Evolutionary conservation across 2,113 vertebrate genomes (phyloP), one percentile per base, ranked within the genome.

Genomic region (Brachirus orientalis): DNA sequence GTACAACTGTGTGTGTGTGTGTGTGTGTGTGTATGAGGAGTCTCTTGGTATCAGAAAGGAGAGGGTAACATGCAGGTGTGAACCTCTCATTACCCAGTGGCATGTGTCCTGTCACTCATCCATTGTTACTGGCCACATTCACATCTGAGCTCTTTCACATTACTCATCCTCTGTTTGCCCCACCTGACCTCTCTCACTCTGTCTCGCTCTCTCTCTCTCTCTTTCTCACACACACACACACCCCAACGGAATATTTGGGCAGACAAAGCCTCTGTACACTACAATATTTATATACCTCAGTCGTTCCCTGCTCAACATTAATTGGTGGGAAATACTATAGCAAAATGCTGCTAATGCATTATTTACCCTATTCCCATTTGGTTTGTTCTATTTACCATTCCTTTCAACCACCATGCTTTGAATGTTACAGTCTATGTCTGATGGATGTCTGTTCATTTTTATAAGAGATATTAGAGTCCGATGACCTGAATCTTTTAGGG

Each of bases 41-140:
- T 60, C n/a, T 59, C 16, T 63, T 14, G 43, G 63, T 56, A 66
- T 56, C 43, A 80, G 41, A 71, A 67, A 69, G 28, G 41, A 74
- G 62, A 84, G 71, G 75, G 59, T 77, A 81, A 84, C 71, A 80
- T 73, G 74, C 82, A 86, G 85, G 77, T 85, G 75, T 73, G 84
- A 81, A 80, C 86, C 64, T 77, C 79, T 92, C 86, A 88, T 91
- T 91, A 89, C 72, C 72, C 56, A 72, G 72, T 85, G 80, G 77
- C 88, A 86, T 90, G 87, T 84, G 87, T 57, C 77, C 82, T 88
- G 89, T 90, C 89, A 90, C 67, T 90, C 89, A 89, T 77, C 79
- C 65, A 82, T 82, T 87, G 81, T 82, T 86, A 69, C 77, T 57
- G 79, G 63, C 72, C 53, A 48, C 70, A 12, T 73, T 85, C 86